Percentiles rank a stretch among this genome's conserved stretches.
phyloP scores from a whole-genome alignment of 2,113 vertebrate genomes.

The Cisticola juncidis region DNA sequence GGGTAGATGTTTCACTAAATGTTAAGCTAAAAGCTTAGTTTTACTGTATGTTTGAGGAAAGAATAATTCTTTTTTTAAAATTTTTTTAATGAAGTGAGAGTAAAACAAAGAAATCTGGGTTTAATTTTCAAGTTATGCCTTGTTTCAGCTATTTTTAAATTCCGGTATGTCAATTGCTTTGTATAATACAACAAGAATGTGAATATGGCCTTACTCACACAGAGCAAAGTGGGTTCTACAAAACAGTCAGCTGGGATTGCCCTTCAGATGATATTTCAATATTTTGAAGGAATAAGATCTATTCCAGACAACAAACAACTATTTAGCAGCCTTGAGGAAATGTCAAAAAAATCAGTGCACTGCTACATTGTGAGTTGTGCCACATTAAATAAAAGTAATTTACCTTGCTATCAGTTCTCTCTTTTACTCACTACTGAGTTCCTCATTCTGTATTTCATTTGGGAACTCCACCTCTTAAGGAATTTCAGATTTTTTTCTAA shows the following conservation, averaged over 20 bases:
- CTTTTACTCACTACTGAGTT: background rate
- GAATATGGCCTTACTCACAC: conserved; percentile 27
- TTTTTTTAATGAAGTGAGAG: conserved; percentile 50
- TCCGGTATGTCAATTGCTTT: conserved; percentile 35
- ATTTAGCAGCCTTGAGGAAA: background rate
- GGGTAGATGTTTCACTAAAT: conserved; percentile 75
- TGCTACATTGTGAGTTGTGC: background rate
- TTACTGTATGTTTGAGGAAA: conserved; percentile 68
- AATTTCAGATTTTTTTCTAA: conserved; percentile 40
- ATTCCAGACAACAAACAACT: conserved; percentile 10
- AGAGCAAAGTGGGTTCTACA: conserved; percentile 11
- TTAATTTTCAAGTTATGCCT: conserved; percentile 56
- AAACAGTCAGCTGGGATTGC: conserved; percentile 26
- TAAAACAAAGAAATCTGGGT: conserved; percentile 62
- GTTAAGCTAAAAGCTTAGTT: conserved; percentile 73
- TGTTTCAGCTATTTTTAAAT: conserved; percentile 54
- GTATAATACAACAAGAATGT: conserved; percentile 39
- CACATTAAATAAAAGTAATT: background rate
- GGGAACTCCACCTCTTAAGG: background rate
- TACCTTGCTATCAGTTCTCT: background rate
- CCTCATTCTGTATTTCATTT: background rate
- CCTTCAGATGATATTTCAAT: conserved; percentile 28
- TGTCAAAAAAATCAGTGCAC: background rate
- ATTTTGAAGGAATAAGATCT: conserved; percentile 19
- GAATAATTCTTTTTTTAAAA: conserved; percentile 54